Percentiles rank a stretch among this genome's conserved stretches.
These are phyloP conservation scores for Aporophyla nigra DNA, from an alignment of 2,888 invertebrate species.

Conservation along the genomic window DNA sequence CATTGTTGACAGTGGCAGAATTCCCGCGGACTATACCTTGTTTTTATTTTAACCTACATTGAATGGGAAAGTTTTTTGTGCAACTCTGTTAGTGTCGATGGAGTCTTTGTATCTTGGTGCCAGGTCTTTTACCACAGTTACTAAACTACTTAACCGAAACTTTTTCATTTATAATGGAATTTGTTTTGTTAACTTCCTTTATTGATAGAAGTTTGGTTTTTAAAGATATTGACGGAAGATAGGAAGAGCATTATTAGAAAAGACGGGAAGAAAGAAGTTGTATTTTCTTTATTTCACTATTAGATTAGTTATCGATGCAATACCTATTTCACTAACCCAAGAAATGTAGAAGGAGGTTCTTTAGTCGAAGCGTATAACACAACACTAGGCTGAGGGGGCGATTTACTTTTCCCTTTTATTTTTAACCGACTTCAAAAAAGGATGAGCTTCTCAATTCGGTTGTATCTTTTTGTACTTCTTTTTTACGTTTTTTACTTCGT, in stretches of 20 bases:
- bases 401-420: too few relatives aligned
- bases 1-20: conserved; percentile 53
- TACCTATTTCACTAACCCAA: not conserved
- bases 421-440: too few relatives aligned
- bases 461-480: too few relatives aligned
- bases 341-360: not conserved
- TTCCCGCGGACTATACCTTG: conserved; percentile 29
- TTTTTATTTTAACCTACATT: conserved; percentile 56
- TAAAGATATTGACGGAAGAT: not conserved
- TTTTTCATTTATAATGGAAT: conserved; percentile 27
- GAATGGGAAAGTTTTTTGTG: conserved; percentile 45
- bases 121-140: conserved; percentile 30
- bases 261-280: not conserved
- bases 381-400: too few relatives aligned
- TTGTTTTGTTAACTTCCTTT: conserved; percentile 20
- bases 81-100: conserved; percentile 38
- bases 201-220: not conserved
- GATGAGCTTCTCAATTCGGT: too few relatives aligned
- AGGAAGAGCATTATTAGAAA: not conserved
- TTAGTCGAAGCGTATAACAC: not conserved
- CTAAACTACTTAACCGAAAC: conserved; percentile 22
- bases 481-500: too few relatives aligned
- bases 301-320: not conserved
- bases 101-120: conserved; percentile 28
- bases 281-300: not conserved